A percentile compares a stretch with the other conserved stretches of the same genome.
phyloP scores from a whole-genome alignment of 2,113 vertebrate genomes.

The Sciurus niger region DNA sequence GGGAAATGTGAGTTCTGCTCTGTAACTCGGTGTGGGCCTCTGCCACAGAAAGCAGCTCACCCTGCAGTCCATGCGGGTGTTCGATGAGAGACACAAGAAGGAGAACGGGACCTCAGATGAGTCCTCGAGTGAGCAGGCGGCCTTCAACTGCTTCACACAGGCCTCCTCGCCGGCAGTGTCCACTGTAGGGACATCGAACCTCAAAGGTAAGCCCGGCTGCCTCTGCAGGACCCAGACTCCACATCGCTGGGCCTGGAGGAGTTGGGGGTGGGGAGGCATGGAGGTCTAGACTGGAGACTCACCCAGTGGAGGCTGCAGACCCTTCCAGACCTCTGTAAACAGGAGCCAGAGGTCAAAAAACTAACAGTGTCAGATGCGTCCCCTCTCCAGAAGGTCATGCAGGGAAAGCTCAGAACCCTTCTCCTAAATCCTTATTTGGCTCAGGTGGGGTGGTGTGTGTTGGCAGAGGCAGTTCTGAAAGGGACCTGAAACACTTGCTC shows the following conservation, averaged over 20 bases:
- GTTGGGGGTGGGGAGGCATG: not conserved
- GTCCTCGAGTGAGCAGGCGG: constrained; percentile 96
- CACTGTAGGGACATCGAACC: constrained; percentile 94
- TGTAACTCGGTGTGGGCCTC: not conserved
- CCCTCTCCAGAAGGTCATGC: no score
- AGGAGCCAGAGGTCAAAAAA: constrained; percentile 69
- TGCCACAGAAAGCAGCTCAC: constrained; percentile 96
- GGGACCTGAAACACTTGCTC: no score
- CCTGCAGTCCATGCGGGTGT: constrained; percentile 97
- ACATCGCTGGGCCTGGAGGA: not conserved
- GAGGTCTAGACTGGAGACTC: not conserved
- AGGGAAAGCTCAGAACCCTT: not conserved
- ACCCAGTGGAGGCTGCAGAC: not conserved
- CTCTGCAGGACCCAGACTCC: not conserved
- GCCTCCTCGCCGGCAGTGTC: constrained; percentile 94
- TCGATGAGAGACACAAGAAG: constrained; percentile 97
- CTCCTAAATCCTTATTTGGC: not conserved
- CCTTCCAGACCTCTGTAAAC: not conserved
- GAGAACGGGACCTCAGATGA: constrained; percentile 96
- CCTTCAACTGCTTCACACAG: constrained; percentile 96
- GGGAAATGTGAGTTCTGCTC: not conserved
- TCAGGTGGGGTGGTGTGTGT: not conserved
- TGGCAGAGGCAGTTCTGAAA: not conserved
- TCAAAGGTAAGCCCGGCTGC: constrained; percentile 92
- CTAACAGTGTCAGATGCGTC: constrained; percentile 3